phyloP scores from a whole-genome alignment of 2,888 invertebrate species.

The Cryptophagus acutangulus region DNA sequence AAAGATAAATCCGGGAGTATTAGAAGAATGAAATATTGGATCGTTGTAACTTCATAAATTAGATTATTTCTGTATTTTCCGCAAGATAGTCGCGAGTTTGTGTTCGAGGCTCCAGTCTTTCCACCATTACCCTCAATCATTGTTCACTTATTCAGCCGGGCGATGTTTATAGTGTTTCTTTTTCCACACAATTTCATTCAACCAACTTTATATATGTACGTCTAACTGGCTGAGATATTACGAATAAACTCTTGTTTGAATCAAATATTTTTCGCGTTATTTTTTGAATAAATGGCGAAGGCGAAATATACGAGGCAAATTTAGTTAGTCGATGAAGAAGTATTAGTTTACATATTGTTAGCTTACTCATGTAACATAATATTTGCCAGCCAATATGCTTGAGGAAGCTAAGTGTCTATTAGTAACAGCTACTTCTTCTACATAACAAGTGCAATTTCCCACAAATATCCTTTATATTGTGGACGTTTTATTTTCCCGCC shows the following conservation, averaged over 20 bases:
- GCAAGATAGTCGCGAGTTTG: conserved; percentile 26
- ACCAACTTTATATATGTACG: conserved; percentile 33
- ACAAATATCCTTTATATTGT: conserved; percentile 29
- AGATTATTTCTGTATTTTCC: conserved; percentile 38
- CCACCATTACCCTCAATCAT: conserved; percentile 42
- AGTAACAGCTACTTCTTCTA: conserved; percentile 44
- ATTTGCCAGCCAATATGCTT: conserved; percentile 42
- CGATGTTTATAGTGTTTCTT: conserved; percentile 41
- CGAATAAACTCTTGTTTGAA: too few relatives aligned
- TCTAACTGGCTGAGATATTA: conserved; percentile 49
- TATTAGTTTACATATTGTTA: conserved; percentile 45
- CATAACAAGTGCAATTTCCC: conserved; percentile 38
- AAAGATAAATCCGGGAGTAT: conserved; percentile 22
- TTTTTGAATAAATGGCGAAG: too few relatives aligned
- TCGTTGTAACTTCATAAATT: conserved; percentile 36
- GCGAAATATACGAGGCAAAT: too few relatives aligned
- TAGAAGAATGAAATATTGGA: conserved; percentile 30
- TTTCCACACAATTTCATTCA: conserved; percentile 44
- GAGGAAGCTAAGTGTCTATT: conserved; percentile 45
- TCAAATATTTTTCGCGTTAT: too few relatives aligned
- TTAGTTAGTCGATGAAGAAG: too few relatives aligned
- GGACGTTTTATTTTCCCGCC: too few relatives aligned
- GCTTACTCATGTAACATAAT: conserved; percentile 42
- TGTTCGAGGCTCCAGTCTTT: conserved; percentile 35
- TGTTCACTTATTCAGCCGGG: conserved; percentile 39